Evolutionary conservation across 2,888 invertebrate genomes (phyloP).

Genomic region (Steromphala cineraria): DNA sequence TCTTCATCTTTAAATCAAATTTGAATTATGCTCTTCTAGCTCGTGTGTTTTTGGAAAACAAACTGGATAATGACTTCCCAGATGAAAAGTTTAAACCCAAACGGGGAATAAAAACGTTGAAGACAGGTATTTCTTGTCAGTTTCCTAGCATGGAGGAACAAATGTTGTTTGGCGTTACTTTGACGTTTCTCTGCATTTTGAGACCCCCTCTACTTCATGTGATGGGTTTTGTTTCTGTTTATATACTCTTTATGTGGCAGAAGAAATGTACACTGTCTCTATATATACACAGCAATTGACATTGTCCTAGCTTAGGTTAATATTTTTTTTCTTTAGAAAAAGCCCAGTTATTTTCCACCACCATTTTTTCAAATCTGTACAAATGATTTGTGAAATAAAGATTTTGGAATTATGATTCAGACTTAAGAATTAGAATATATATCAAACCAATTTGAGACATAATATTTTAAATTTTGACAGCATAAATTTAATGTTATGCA

Average conservation of each 20-base stretch:
- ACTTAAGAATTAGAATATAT: no score
- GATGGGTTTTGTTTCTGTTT: neutral
- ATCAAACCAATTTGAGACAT: no score
- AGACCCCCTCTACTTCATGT: neutral
- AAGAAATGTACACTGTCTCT: no score
- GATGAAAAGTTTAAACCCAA: constrained; percentile 2
- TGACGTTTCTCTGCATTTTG: neutral
- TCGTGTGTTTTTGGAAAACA: constrained; percentile 10
- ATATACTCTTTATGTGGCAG: no score
- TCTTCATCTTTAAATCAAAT: no score
- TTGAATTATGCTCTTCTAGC: neutral
- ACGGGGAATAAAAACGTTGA: constrained; percentile 9
- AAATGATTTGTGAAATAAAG: no score
- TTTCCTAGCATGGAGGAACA: neutral
- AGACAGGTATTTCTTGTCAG: neutral
- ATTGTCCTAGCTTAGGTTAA: no score
- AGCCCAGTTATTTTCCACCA: neutral
- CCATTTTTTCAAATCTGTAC: no score
- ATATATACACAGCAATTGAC: no score
- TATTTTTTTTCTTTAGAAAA: neutral
- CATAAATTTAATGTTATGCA: no score
- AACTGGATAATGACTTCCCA: constrained; percentile 10
- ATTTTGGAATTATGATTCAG: no score
- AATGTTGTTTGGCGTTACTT: neutral
- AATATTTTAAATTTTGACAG: no score